Base-by-base conservation (phyloP, 2,888 invertebrate genomes). In the Leptothorax acervorum region DNA sequence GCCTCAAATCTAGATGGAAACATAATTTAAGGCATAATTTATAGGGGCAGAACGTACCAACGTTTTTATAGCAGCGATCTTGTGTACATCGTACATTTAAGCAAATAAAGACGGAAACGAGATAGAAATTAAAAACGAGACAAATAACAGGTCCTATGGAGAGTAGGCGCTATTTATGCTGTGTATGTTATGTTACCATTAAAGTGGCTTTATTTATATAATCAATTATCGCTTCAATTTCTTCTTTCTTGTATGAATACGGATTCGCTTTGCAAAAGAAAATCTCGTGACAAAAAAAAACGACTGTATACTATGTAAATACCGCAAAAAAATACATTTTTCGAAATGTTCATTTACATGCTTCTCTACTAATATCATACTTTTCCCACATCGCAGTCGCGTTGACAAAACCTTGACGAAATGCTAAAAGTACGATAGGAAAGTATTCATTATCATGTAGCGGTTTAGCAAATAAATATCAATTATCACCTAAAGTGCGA, bases 151-250 rank as follows among this genome's bases (percentile, higher is more conserved):
- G 1, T 86, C 63, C 63, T 90, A 84, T 42, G 53, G 75, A 71
- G 75, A 84, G 79, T 86, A 91, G 88, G 87, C 91, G 89, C 84
- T 87, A 90, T 85, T 86, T 85, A 86, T 85, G 88, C 88, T 93
- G 91, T 93, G 92, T 83, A 91, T 89, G 90, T 93, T 93, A 90
- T 87, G 91, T 93, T 92, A 92, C 90, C 92, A 93, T 93, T 93
- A 93, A 93, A 93, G 88, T 93, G 82, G 90, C 89, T 92, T 93
- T 92, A 92, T 93, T 93, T 93, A 92, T 92, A 86, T 92, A 91
- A 90, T 48, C 11, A 63, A 53, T 42, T 70, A 45, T 28, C 31
- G 66, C 66, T n/a, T 75, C 18, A 53, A 65, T 76, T 85, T 45
- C 57, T 83, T 31, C 18, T 73, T 55, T 68, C 35, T 73, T 28